Percentiles rank a stretch among this genome's conserved stretches.
These are phyloP conservation scores for Tipula lateralis DNA, from an alignment of 2,888 invertebrate species.

Conservation along the genomic window DNA sequence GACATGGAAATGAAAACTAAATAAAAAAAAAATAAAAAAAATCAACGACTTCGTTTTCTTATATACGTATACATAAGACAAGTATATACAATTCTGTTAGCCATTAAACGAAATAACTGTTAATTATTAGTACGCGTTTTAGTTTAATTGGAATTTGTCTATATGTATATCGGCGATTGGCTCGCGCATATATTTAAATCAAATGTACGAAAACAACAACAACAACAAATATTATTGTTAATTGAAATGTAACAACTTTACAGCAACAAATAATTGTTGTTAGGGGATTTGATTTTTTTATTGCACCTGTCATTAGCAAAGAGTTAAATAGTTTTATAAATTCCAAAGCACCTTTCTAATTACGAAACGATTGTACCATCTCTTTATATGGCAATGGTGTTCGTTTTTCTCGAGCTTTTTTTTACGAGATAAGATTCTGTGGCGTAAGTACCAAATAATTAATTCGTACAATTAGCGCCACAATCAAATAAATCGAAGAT, in stretches of 20 bases:
- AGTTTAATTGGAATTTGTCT: constrained; percentile 19
- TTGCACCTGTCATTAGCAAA: background rate
- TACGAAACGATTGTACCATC: no score
- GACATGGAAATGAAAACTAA: background rate
- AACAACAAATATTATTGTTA: background rate
- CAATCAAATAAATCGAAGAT: no score
- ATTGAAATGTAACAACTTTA: background rate
- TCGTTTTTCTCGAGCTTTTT: no score
- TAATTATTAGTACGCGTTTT: constrained; percentile 19
- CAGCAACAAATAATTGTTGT: background rate
- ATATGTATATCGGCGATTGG: background rate
- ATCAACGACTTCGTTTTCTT: background rate
- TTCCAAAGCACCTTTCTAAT: background rate
- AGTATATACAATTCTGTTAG: background rate
- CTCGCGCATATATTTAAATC: background rate
- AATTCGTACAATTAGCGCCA: no score
- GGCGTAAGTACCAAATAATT: no score
- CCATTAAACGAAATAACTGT: background rate
- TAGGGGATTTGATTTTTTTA: background rate
- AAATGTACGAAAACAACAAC: background rate
- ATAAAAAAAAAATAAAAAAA: background rate
- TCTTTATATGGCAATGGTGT: no score
- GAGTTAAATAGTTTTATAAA: background rate
- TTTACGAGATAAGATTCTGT: no score
- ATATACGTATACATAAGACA: background rate